Conservation (phyloP, 2,113 vertebrate species). For the Dicaeum eximium region DNA sequence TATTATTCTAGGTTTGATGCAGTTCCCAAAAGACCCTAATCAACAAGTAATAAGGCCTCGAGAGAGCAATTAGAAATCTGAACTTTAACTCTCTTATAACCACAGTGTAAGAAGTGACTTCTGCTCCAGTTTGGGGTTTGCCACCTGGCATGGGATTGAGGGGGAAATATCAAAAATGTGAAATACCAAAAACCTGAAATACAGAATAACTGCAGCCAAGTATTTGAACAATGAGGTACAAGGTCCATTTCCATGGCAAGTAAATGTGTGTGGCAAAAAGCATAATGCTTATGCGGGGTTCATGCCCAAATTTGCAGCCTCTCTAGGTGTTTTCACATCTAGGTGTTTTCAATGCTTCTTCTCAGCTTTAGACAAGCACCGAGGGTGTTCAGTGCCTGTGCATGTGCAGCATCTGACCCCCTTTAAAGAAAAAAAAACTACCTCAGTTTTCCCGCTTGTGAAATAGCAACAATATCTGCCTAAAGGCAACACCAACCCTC, state of each 20-base stretch:
- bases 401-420: not conserved
- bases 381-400: not conserved
- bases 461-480: not conserved
- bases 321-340: not conserved
- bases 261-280: not conserved
- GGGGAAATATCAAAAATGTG: not conserved
- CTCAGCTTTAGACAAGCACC: not conserved
- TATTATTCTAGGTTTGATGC: slow-evolving; percentile 87
- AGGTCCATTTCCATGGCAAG: not conserved
- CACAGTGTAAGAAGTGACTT: slow-evolving; percentile 43
- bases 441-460: not conserved
- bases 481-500: not conserved
- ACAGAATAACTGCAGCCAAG: not conserved
- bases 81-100: slow-evolving; percentile 82
- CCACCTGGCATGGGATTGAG: not conserved
- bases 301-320: not conserved
- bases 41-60: slow-evolving; percentile 89
- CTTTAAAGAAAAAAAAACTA: not conserved
- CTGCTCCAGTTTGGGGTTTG: not conserved
- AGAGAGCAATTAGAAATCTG: slow-evolving; percentile 89
- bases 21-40: slow-evolving; percentile 89
- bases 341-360: not conserved
- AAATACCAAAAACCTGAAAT: not conserved
- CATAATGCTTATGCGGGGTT: not conserved
- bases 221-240: not conserved